Evolutionary conservation across 1,140 invertebrate species (phyloP).

Genomic region (Apolygus lucorum): DNA sequence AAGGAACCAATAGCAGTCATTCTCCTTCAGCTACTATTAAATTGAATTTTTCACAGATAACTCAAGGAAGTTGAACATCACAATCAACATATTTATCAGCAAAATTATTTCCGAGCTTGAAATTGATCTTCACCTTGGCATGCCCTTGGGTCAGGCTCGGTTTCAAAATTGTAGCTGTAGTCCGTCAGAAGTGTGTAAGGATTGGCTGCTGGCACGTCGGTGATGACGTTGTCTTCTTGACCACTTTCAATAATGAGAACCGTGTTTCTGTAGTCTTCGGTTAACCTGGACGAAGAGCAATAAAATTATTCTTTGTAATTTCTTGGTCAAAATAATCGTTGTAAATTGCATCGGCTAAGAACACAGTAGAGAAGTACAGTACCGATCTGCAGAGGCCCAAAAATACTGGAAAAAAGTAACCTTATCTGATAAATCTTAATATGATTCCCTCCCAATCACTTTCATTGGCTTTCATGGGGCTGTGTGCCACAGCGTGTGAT

Average conservation of each 20-base stretch:
- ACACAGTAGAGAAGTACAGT: too few relatives aligned
- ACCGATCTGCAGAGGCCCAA: too few relatives aligned
- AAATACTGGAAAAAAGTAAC: too few relatives aligned
- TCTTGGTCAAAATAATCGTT: too few relatives aligned
- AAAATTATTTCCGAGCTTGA: not conserved
- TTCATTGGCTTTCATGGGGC: too few relatives aligned
- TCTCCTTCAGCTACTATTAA: not conserved
- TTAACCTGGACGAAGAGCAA: too few relatives aligned
- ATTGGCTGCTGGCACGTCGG: slow-evolving; percentile 54
- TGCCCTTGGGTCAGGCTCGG: slow-evolving; percentile 51
- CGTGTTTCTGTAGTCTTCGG: slow-evolving; percentile 35
- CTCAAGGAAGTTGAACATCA: not conserved
- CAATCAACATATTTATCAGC: not conserved
- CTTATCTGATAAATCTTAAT: too few relatives aligned
- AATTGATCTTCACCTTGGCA: slow-evolving; percentile 40
- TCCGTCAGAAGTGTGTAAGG: slow-evolving; percentile 46
- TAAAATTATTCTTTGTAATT: too few relatives aligned
- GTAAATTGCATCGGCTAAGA: too few relatives aligned
- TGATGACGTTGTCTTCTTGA: slow-evolving; percentile 55
- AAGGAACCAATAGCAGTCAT: not conserved
- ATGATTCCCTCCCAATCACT: too few relatives aligned
- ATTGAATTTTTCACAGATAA: not conserved
- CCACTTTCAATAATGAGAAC: slow-evolving; percentile 53
- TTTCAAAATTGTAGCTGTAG: slow-evolving; percentile 60
- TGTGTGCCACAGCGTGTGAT: too few relatives aligned